Evolutionary conservation across 1,140 invertebrate species (phyloP), one percentile per base, ranked within the genome.

Genomic region (Apocrypta bakeri): DNA sequence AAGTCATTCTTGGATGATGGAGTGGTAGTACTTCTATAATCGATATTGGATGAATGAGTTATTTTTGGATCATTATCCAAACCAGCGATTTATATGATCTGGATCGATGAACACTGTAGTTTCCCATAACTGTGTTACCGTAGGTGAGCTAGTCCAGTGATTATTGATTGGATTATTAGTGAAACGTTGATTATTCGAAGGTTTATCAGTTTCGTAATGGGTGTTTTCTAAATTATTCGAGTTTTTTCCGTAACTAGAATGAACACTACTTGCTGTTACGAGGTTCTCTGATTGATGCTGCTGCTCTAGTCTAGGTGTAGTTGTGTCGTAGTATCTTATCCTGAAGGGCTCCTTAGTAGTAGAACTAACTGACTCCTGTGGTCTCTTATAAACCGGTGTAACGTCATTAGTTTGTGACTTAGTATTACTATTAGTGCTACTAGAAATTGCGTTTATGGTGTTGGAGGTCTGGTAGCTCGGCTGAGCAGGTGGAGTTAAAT

Each of bases 51-150:
- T 6, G 69, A 75, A 31, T 85, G 31, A 40, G 83, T 9, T 61
- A 78, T 79, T 37, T 89, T 90, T 27, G 85, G 82, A 21, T 88
- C 86, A 0, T 89, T 90, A 79, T 91, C 94, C 71, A 94, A 90
- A 14, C 93, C 95, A 84, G n/a, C 94, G 95, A 86, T 96, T 96
- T 27, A 96, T 94, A 27, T 93, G 94, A 64, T 94, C 93, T 0
- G 95, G 95, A 90, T 96, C 95, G 2, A 96, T 91, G 73, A 93
- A 93, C n/a, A 95, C 93, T 0, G 94, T 94, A 21, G 93, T 94
- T 83, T 95, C 93, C 94, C 94, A 95, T 1, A 94, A 85, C 75
- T 93, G 92, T 0, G 93, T 93, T 0, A 93, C 93, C n/a, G 88
- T 87, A 2, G 93, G 91, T 4, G 92, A 93, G 4, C 91, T 90